Percentiles rank a stretch among this genome's conserved stretches.
phyloP scores from a whole-genome alignment of 1,140 invertebrate species.

The Stegodyphus dumicola region DNA sequence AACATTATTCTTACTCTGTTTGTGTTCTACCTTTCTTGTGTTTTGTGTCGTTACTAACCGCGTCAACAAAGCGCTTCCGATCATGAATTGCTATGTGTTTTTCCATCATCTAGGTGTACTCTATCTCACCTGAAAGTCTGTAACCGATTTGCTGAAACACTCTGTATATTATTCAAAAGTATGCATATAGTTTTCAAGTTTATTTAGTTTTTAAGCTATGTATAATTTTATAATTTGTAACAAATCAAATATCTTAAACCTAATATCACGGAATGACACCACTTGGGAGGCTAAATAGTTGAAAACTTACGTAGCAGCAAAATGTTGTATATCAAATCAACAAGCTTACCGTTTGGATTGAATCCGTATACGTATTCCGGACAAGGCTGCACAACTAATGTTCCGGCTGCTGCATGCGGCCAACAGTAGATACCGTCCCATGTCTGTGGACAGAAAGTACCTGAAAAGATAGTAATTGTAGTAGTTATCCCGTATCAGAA shows the following conservation, averaged over 20 bases:
- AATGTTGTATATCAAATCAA: background rate
- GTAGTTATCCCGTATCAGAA: background rate
- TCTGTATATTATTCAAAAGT: background rate
- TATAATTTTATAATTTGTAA: background rate
- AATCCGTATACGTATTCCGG: conserved; percentile 60
- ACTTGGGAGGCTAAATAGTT: background rate
- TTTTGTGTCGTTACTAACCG: too few species aligned
- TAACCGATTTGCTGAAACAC: too few species aligned
- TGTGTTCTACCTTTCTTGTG: too few species aligned
- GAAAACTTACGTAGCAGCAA: conserved; percentile 1
- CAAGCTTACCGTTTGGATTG: conserved; percentile 56
- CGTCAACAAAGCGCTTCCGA: too few species aligned
- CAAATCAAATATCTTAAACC: background rate
- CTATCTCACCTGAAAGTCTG: too few species aligned
- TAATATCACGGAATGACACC: background rate
- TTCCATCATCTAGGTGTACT: too few species aligned
- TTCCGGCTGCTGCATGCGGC: conserved; percentile 51
- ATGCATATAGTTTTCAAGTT: background rate
- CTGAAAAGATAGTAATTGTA: background rate
- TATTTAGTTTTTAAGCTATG: background rate
- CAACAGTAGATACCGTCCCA: conserved; percentile 63
- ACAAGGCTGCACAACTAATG: conserved; percentile 34
- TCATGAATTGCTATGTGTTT: too few species aligned
- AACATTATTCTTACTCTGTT: too few species aligned
- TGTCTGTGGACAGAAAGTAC: conserved; percentile 47